phyloP scores from a whole-genome alignment of 1,140 invertebrate genomes.

The Pantala flavescens region DNA sequence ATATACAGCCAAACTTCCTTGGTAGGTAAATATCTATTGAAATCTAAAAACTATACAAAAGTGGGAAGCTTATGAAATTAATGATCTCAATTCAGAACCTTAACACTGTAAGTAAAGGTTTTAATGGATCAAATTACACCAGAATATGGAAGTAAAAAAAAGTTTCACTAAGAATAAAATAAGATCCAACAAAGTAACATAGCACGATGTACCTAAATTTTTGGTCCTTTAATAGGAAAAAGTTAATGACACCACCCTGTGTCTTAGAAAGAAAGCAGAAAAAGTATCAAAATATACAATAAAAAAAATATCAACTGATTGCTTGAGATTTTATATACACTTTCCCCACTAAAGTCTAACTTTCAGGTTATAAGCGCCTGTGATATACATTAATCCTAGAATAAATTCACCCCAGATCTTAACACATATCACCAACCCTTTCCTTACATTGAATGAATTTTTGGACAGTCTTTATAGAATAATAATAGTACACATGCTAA shows the following conservation, averaged over 20 bases:
- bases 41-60: too few species aligned
- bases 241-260: not conserved
- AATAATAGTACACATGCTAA: not conserved
- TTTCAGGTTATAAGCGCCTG: not conserved
- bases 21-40: too few species aligned
- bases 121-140: not conserved
- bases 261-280: not conserved
- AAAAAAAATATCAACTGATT: slow-evolving; percentile 9
- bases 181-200: not conserved
- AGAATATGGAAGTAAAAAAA: not conserved
- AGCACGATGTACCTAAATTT: not conserved
- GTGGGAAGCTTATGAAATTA: too few species aligned
- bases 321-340: not conserved
- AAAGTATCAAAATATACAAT: not conserved
- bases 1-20: too few species aligned
- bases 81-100: not conserved
- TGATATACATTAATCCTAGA: not conserved
- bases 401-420: not conserved
- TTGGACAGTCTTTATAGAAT: not conserved
- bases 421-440: not conserved
- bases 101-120: not conserved
- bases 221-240: not conserved
- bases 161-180: not conserved
- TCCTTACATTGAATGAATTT: not conserved
- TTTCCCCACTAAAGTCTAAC: not conserved